Conservation (phyloP, 2,888 invertebrate species). For the Luperina testacea region DNA sequence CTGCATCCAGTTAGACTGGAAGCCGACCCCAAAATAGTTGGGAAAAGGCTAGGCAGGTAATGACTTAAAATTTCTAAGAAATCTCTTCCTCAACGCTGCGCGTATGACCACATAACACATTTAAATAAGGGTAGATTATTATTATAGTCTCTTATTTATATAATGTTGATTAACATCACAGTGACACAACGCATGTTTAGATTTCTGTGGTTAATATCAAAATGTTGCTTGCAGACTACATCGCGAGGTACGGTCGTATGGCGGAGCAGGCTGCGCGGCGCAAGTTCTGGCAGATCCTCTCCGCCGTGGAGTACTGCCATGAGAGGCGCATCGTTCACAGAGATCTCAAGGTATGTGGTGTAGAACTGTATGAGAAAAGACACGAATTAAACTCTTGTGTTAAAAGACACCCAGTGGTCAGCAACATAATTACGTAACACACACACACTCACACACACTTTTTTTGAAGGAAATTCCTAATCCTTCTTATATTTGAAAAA, state of each 20-base stretch:
- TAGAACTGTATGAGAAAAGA: neutral
- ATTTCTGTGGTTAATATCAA: slow-evolving; percentile 50
- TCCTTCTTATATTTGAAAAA: neutral
- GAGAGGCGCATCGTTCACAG: slow-evolving; percentile 98
- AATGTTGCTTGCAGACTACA: slow-evolving; percentile 92
- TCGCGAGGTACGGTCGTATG: slow-evolving; percentile 98
- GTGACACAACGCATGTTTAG: slow-evolving; percentile 34
- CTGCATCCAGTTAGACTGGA: too few relatives aligned
- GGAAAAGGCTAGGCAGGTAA: neutral
- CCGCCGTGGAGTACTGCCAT: slow-evolving; percentile 99
- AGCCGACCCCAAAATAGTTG: too few relatives aligned
- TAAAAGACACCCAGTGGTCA: neutral
- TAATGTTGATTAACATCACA: slow-evolving; percentile 51
- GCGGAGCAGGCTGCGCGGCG: slow-evolving; percentile 96
- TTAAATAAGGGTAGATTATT: neutral
- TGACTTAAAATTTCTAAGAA: neutral
- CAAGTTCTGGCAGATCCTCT: slow-evolving; percentile 99
- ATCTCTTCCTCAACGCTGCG: neutral
- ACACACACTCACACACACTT: neutral
- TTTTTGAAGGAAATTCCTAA: neutral
- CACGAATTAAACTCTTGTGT: neutral
- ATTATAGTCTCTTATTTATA: neutral
- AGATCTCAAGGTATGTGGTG: slow-evolving; percentile 94
- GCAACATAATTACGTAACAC: neutral
- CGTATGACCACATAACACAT: neutral